Evolutionary conservation across 1,140 invertebrate species (phyloP), one percentile per base, ranked within the genome.

Genomic region (Schlechtendalia chinensis): DNA sequence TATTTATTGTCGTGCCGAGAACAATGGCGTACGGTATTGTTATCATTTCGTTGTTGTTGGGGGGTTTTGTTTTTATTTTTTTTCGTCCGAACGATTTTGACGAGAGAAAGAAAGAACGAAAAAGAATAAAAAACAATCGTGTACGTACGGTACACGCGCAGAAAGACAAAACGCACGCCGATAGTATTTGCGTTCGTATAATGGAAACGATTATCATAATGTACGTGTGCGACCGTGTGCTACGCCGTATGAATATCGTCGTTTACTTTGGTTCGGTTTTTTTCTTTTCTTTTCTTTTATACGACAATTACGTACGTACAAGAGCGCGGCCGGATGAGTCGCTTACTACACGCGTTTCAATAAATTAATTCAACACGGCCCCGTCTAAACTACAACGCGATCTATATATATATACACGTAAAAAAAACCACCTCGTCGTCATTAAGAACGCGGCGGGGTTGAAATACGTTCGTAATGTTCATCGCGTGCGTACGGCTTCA

Each of bases 1-100:
- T 69, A 69, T 69, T 69, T 69, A 69, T 69, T 69, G 65, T 69
- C 47, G 12, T 69, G 16, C 39, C 19, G 65, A 69, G 65, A 69
- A 69, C 65, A 69, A 69, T 69, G 45, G 22, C n/a, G 32, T 45
- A 45, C 65, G 65, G 65, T 67, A 45, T 45, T 45, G n/a, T 65
- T 67, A n/a, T n/a, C n/a, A n/a, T 67, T 67, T 39, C 32, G 39
- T 65, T 65, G 19, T 39, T 67, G 45, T 67, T 67, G 27, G n/a
- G n/a, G n/a, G n/a, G n/a, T n/a, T n/a, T n/a, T n/a, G n/a, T n/a
- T n/a, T n/a, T n/a, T n/a, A n/a, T n/a, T n/a, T n/a, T n/a, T n/a
- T n/a, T n/a, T n/a, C n/a, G n/a, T n/a, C n/a, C 14, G 45, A 67
- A 67, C 65, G 69, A 24, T 72, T 54, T 72, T 27, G n/a, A 54